Evolutionary conservation across 2,888 invertebrate species (phyloP), one percentile per base, ranked within the genome.

Genomic region (Stenotaenia linearis): DNA sequence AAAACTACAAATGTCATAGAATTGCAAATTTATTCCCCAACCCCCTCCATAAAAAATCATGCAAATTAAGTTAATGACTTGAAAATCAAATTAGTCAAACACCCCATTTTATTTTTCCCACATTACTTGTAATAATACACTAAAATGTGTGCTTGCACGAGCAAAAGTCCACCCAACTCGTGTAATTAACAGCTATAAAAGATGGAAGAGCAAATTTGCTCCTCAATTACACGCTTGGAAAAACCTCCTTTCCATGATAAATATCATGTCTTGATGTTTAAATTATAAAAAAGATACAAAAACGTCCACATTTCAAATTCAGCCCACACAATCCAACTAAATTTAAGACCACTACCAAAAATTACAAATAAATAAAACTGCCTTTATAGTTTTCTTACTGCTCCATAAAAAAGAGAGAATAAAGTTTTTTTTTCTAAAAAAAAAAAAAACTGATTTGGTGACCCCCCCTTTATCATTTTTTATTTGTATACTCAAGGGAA

Each of bases 111-210:
- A 69, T 69, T 10, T n/a, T n/a, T 18, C 50, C n/a, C 21, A 40
- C 32, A 32, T 32, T 32, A 15, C 45, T 45, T 45, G 45, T 45
- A 45, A 45, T 45, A 45, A 45, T 12, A 45, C n/a, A 69, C 25
- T 69, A 4, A 28, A 69, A 69, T 69, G 25, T 69, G 28, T 69
- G 23, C 15, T 21, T 10, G 69, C 10, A 69, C 25, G 69, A 69
- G n/a, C 25, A 69, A n/a, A 28, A 69, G 28, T 69, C 50, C 50
- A 50, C 50, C 50, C 18, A 50, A 18, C 25, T 69, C n/a, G 69
- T n/a, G 69, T 69, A 69, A 69, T 69, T 69, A 69, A 69, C 69
- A 69, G 28, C 69, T 69, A 69, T 69, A 69, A 69, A 69, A 69
- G 69, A 69, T 69, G 69, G 50, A 25, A 69, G 69, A 69, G n/a